Evolutionary conservation across 1,140 invertebrate species (phyloP).

Genomic region (Liolophura sinensis): DNA sequence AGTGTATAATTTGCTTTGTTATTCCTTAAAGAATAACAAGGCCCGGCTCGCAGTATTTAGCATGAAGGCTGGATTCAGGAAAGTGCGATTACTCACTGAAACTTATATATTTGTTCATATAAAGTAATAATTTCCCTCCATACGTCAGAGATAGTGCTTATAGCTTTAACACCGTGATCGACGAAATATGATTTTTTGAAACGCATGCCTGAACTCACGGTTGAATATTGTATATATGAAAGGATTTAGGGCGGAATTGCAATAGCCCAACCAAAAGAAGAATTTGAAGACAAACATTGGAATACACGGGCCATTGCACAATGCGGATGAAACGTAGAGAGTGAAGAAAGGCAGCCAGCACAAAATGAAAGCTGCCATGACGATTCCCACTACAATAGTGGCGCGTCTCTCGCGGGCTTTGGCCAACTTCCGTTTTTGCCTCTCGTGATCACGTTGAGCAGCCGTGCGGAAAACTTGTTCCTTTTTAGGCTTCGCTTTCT

Average conservation of each 20-base stretch:
- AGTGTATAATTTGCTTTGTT: no score
- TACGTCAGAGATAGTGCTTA: no score
- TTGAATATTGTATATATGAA: conserved; percentile 99
- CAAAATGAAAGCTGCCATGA: conserved; percentile 98
- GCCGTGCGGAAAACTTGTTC: conserved; percentile 4
- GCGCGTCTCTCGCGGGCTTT: conserved; percentile 96
- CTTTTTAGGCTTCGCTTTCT: neutral
- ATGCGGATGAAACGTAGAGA: conserved; percentile 84
- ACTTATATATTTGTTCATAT: no score
- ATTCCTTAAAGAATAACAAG: no score
- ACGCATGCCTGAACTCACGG: conserved; percentile 97
- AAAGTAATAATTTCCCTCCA: no score
- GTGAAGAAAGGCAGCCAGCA: conserved; percentile 99
- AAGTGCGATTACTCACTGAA: no score
- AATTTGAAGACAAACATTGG: conserved; percentile 87
- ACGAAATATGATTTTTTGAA: conserved; percentile 83
- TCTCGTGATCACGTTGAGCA: conserved; percentile 73
- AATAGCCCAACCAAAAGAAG: conserved; percentile 98
- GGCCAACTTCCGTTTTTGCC: conserved; percentile 90
- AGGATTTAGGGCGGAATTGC: conserved; percentile 96
- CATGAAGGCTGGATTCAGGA: no score
- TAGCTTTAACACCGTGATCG: no score
- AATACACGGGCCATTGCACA: conserved; percentile 82
- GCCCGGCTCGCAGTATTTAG: no score
- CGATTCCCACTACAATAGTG: conserved; percentile 94